Base-by-base conservation (phyloP, 35 echinoderm and acorn worm genomes). In the Patiria miniata region DNA sequence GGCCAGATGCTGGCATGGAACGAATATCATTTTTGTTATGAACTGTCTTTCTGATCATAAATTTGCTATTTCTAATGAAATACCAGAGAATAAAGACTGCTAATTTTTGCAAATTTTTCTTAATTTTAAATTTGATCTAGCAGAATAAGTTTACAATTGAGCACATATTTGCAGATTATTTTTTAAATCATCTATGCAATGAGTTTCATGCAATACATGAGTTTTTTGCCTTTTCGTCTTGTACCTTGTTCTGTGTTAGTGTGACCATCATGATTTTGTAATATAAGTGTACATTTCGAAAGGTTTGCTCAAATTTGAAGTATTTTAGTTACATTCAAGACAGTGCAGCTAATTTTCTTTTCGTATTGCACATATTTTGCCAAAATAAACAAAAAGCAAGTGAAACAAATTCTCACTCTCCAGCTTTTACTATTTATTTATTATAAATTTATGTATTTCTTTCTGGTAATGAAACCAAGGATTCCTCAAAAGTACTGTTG, bases 141-240 rank as follows among this genome's bases (percentile, higher is more conserved):
- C 34, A 73, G 15, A 1, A 73, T 73, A 7, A 61, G 21, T 22
- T 73, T 26, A 28, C 12, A 32, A 23, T 7, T 73, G 29, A 73
- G 32, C 26, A 14, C 34, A 36, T 73, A 28, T 73, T 12, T 8
- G 65, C 26, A 73, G 29, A 73, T 73, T 60, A 18, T 73, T 73
- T 28, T 22, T 22, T 32, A 14, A 30, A 36, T 32, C 29, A 14
- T 73, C 65, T 73, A 73, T 73, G 65, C 65, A 73, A 73, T 73
- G 21, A 32, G 29, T 73, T 73, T 73, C 65, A 73, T 73, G 65
- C 65, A 73, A 73, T 73, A 73, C 26, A 22, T 73, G 65, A 73
- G 65, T 28, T 22, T 0, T 26, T 26, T 73, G 65, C 65, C 26
- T 73, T 73, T 30, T 36, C 26, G 10, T 36, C 10, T 14, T 34